Evolutionary conservation across 2,113 vertebrate genomes (phyloP).

Genomic region (Trogon surrucura): DNA sequence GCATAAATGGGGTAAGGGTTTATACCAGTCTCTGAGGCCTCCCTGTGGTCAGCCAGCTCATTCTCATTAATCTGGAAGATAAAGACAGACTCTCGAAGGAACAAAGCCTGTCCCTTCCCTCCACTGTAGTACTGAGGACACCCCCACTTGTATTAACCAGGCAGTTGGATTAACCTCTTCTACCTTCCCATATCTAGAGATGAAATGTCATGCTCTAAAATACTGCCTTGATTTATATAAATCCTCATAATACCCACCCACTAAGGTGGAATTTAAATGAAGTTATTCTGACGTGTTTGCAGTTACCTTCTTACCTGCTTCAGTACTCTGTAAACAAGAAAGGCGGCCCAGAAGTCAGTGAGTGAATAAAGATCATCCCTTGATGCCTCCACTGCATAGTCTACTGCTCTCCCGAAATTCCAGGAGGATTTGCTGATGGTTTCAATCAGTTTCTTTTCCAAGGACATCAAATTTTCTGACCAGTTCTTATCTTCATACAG

Average conservation of each 20-base stretch:
- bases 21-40: background rate
- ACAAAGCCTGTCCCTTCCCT: background rate
- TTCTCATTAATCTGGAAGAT: background rate
- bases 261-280: background rate
- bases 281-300: background rate
- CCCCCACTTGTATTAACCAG: background rate
- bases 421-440: background rate
- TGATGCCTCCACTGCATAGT: background rate
- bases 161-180: background rate
- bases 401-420: fast-evolving
- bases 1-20: background rate
- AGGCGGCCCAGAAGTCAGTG: background rate
- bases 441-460: background rate
- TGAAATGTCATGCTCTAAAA: background rate
- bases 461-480: background rate
- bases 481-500: background rate
- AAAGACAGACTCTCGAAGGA: background rate
- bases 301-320: background rate
- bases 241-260: background rate
- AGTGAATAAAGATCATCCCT: background rate
- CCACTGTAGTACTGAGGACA: background rate
- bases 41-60: background rate
- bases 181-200: background rate
- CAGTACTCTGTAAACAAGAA: background rate
- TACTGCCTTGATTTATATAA: background rate